Evolutionary conservation across 2,113 vertebrate genomes (phyloP), one percentile per base, ranked within the genome.

Genomic region (Carettochelys insculpta): DNA sequence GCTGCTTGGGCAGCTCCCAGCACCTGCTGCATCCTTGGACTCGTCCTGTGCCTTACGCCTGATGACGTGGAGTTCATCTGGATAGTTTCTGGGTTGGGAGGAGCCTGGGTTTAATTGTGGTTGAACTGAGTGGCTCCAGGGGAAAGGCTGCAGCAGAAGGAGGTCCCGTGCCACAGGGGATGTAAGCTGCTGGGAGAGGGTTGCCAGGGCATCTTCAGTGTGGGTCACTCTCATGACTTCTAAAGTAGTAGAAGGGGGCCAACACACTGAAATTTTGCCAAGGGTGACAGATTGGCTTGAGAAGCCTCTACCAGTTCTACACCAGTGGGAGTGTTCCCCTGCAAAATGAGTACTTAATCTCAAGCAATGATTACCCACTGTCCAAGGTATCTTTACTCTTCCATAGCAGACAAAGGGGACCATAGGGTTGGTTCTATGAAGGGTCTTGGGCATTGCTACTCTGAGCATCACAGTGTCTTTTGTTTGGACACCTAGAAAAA

Each of bases 101-200:
- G 14, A 8, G 31, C 58, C 31, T 34, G 31, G 58, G 31, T 61
- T 34, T 8, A 13, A 61, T 16, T 19, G 9, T n/a, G 34, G 17
- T 20, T 65, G 34, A 38, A 34, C 34, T n/a, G 61, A 65, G 34
- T 8, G 1, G 8, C 61, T 38, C 8, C 19, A 10, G 34, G 34
- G 17, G 34, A n/a, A 65, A 38, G 34, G 17, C 10, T 65, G 17
- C 16, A 10, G 61, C 8, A 31, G 61, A 34, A 20, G 2, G 6
- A 24, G 52, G 19, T 31, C 54, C 3, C 1, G 27, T 50, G 27
- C 8, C 73, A 25, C 9, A 0, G 0, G 22, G 31, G 12, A 0
- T 0, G 19, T 31, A 5, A 12, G 31, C 31, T 41, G 27, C 25
- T 48, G 48, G 48, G 2, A 17, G 29, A 61, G 47, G 12, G 47